Base-by-base conservation (phyloP, 1,140 invertebrate genomes). In the Bombus pyrosoma region DNA sequence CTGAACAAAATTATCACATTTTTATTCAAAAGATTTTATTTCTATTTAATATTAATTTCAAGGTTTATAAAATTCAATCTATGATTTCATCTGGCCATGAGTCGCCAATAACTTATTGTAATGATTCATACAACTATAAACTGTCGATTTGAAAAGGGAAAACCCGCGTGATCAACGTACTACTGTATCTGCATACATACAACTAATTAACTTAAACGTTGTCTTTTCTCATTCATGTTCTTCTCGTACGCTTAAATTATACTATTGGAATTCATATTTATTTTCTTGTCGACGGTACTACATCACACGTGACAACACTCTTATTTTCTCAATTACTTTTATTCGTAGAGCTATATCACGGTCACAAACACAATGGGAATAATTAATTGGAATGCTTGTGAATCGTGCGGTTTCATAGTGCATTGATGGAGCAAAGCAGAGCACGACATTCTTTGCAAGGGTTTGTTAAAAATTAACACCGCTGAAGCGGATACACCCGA, bases 401-500 rank as follows among this genome's bases (percentile, higher is more conserved):
- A n/a, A 34, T 59, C 13, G 32, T 12, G 71, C 28, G 39, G 4
- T 32, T 62, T 59, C 71, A n/a, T 13, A 13, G 32, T 32, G 8
- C 28, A 22, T 43, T 4, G 22, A 64, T 10, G 64, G 15, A 78
- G 41, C 39, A 62, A 76, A 43, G 22, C 74, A 43, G 76, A 78
- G 39, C 22, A 37, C 22, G 64, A 79, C 71, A n/a, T 86, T 76
- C 75, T n/a, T 79, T 32, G 64, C 34, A 15, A 89, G 71, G 39
- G 34, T n/a, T 76, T 39, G 43, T 80, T 87, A 76, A 88, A 82
- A 80, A 71, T 59, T 37, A 69, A 39, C 59, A 59, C 18, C 12
- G 59, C 32, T 43, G 53, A 12, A 75, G 41, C 85, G 83, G 74
- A 90, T 89, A 83, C 57, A 41, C 69, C 43, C 64, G 59, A 59